Evolutionary conservation across 2,113 vertebrate species (phyloP).

Genomic region (Accipiter cooperii): DNA sequence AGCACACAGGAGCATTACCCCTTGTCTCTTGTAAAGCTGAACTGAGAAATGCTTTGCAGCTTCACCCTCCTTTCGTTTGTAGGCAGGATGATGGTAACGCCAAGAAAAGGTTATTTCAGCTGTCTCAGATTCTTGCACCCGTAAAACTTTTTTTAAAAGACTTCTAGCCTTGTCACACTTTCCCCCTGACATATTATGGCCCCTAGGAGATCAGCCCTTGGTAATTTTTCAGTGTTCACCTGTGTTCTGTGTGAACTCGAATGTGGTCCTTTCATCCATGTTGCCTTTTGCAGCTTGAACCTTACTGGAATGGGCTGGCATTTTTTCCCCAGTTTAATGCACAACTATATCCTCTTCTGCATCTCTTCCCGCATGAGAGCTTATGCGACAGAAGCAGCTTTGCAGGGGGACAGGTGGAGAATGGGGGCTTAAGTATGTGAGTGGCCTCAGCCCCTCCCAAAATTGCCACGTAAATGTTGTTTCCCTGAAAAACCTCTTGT

Average conservation of each 20-base stretch:
- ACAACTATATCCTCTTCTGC: neutral
- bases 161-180: neutral
- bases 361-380: neutral
- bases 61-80: neutral
- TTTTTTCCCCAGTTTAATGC: neutral
- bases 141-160: neutral
- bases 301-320: neutral
- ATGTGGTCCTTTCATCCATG: neutral
- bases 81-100: neutral
- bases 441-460: neutral
- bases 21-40: neutral
- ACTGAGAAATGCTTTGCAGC: neutral
- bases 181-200: neutral
- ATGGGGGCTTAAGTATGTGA: rapidly evolving
- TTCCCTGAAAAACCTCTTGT: neutral
- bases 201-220: neutral
- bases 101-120: neutral
- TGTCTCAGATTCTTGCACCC: neutral
- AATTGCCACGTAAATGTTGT: rapidly evolving
- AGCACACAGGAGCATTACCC: rapidly evolving
- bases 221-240: neutral
- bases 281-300: neutral
- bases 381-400: neutral
- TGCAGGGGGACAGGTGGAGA: neutral
- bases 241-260: rapidly evolving